These are phyloP conservation scores for Leptinotarsa lineolata DNA, from an alignment of 1,140 invertebrate species.

Conservation along the genomic window DNA sequence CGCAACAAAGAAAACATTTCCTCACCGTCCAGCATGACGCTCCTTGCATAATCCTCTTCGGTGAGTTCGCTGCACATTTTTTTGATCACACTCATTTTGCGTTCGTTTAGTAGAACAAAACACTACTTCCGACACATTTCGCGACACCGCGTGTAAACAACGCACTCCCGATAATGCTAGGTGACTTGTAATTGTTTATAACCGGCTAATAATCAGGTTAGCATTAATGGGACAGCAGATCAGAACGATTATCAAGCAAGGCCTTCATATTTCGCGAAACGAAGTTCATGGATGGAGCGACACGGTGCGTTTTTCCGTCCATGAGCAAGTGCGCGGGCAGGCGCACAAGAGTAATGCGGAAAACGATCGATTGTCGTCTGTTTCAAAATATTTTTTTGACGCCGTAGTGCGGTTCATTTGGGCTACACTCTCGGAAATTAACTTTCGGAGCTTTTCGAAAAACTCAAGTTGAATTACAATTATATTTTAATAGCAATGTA, in stretches of 20 bases:
- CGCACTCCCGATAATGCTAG: background rate
- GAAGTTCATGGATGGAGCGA: slow-evolving; percentile 11
- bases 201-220: slow-evolving; percentile 16
- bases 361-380: slow-evolving; percentile 1
- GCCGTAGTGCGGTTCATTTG: too few relatives aligned
- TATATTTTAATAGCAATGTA: too few relatives aligned
- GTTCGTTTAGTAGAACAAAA: background rate
- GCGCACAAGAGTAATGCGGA: slow-evolving; percentile 3
- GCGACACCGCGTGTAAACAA: background rate
- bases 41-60: slow-evolving; percentile 25
- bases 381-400: too few relatives aligned
- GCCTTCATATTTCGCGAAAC: slow-evolving; percentile 10
- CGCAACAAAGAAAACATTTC: background rate
- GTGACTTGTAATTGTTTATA: slow-evolving; percentile 9
- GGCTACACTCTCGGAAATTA: too few relatives aligned
- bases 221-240: slow-evolving; percentile 10
- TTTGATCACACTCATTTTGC: slow-evolving; percentile 14
- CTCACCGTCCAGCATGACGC: slow-evolving; percentile 23
- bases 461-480: too few relatives aligned
- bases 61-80: slow-evolving; percentile 18
- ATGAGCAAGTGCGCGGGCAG: background rate
- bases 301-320: slow-evolving; percentile 1
- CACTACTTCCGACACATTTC: background rate
- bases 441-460: too few relatives aligned
- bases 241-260: slow-evolving; percentile 15